A percentile compares a stretch with the other conserved stretches of the same genome.
Evolutionary conservation across 1,140 invertebrate species (phyloP).

Genomic region (Atopsyche davidsoni): DNA sequence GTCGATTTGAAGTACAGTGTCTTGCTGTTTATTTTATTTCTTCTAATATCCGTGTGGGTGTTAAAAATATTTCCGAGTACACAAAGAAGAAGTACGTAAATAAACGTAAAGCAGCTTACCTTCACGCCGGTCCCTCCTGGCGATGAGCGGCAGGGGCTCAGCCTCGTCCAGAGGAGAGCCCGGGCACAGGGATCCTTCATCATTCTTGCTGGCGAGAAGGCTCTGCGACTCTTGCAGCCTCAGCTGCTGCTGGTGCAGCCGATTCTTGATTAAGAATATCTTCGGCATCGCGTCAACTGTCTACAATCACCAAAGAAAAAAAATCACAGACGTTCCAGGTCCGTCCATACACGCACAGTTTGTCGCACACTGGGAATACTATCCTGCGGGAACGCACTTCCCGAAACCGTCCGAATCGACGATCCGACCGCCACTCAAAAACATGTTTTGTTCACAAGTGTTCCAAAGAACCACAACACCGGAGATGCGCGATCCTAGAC

Average conservation of each 20-base stretch:
- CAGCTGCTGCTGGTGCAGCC: slow-evolving; percentile 81
- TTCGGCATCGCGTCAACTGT: slow-evolving; percentile 67
- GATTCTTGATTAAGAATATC: slow-evolving; percentile 83
- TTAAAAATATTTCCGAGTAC: not conserved
- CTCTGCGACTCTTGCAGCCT: slow-evolving; percentile 73
- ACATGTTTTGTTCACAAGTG: slow-evolving; percentile 12
- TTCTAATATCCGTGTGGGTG: too few species aligned
- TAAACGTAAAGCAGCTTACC: slow-evolving; percentile 30
- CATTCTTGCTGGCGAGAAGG: slow-evolving; percentile 49
- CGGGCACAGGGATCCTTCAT: slow-evolving; percentile 40
- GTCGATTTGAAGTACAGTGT: too few species aligned
- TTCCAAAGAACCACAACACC: too few species aligned
- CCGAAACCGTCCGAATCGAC: not conserved
- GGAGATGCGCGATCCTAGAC: too few species aligned
- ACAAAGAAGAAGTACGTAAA: not conserved
- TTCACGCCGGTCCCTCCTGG: slow-evolving; percentile 49
- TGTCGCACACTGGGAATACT: slow-evolving; percentile 2
- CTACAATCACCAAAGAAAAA: slow-evolving; percentile 8
- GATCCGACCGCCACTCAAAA: not conserved
- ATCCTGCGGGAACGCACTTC: slow-evolving; percentile 3
- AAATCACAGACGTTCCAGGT: not conserved
- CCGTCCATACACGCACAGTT: not conserved
- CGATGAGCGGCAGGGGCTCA: slow-evolving; percentile 54
- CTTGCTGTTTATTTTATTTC: too few species aligned
- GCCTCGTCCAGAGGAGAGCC: slow-evolving; percentile 44